Evolutionary conservation across 2,113 vertebrate species (phyloP).

Genomic region (Dicerorhinus sumatrensis): DNA sequence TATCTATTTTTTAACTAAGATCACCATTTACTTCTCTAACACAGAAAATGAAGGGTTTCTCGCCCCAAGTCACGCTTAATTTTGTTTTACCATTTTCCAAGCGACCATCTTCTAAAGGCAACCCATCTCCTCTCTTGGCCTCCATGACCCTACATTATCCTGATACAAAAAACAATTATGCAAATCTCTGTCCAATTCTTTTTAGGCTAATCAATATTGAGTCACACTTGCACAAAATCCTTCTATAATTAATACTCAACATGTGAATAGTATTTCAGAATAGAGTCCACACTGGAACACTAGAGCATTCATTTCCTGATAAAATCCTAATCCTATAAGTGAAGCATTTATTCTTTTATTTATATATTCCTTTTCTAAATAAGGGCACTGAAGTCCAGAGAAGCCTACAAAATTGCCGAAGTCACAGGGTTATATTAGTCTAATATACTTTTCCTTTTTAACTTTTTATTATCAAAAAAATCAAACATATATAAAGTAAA

Average conservation of each 20-base stretch:
- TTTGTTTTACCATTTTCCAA: background rate
- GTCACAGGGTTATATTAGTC: background rate
- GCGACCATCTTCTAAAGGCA: background rate
- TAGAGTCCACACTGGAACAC: background rate
- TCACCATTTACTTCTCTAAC: background rate
- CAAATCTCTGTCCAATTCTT: background rate
- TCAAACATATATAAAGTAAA: background rate
- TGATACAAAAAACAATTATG: background rate
- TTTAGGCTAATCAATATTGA: slow-evolving; percentile 32
- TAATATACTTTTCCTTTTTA: background rate
- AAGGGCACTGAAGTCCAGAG: background rate
- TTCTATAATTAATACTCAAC: slow-evolving; percentile 60
- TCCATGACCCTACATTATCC: background rate
- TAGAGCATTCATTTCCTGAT: background rate
- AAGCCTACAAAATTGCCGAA: background rate
- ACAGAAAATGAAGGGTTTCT: background rate
- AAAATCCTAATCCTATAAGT: slow-evolving; percentile 38
- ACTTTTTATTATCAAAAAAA: background rate
- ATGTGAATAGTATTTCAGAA: slow-evolving; percentile 38
- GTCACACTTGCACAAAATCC: background rate
- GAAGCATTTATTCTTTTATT: background rate
- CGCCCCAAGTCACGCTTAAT: background rate
- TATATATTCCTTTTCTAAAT: background rate
- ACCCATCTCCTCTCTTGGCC: background rate
- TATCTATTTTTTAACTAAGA: background rate